A percentile compares a stretch with the other conserved stretches of the same genome.
phyloP scores from a whole-genome alignment of 2,797 vertebrate genomes.

The Lindbergichthys nudifrons region DNA sequence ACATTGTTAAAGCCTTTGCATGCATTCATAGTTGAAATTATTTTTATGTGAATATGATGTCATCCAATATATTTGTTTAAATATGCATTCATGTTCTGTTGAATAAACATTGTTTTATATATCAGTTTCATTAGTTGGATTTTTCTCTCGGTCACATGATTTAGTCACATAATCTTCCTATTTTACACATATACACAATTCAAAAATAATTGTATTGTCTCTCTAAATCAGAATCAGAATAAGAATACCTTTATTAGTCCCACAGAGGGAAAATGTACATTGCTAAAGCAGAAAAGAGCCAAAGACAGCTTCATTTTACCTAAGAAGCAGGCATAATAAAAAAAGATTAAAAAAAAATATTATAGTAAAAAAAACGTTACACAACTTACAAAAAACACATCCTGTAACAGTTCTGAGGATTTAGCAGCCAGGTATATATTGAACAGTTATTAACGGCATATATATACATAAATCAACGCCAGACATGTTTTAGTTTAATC shows the following conservation, averaged over 20 bases:
- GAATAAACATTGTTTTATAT: conserved; percentile 58
- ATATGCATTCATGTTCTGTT: conserved; percentile 42
- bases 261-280: too few species aligned
- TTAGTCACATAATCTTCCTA: background rate
- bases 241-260: too few species aligned
- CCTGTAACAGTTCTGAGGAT: too few species aligned
- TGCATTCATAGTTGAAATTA: conserved; percentile 46
- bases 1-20: conserved; percentile 54
- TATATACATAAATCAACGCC: background rate
- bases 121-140: background rate
- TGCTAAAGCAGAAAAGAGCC: too few species aligned
- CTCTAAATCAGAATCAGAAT: background rate
- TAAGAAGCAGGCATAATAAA: too few species aligned
- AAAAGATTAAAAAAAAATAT: too few species aligned
- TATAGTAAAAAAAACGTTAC: too few species aligned
- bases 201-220: background rate
- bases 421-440: too few species aligned
- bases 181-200: background rate
- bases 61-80: conserved; percentile 33
- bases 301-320: too few species aligned
- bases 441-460: too few species aligned
- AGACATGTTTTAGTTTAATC: background rate
- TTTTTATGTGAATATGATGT: conserved; percentile 41
- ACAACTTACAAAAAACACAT: too few species aligned
- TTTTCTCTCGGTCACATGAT: background rate